Evolutionary conservation across 2,888 invertebrate genomes (phyloP), one percentile per base, ranked within the genome.

Genomic region (Calameuta pallipes): DNA sequence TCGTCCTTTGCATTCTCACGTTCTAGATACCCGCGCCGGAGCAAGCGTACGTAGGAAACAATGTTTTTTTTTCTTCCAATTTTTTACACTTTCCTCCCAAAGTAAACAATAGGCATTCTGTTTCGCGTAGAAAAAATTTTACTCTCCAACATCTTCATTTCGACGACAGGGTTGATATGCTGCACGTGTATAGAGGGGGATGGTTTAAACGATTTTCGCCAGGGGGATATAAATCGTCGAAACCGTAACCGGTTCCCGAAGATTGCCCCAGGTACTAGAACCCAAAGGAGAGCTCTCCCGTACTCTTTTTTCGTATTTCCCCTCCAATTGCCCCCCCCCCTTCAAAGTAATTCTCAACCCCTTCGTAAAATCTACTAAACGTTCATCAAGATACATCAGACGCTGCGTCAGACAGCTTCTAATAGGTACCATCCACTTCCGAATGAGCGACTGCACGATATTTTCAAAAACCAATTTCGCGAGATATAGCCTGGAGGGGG

Each of bases 151-250:
- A 23, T 41, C 41, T 41, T 41, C 15, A 6, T 23, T 9, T 41
- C 1, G 15, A 4, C 23, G 0, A 4, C 23, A 23, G 41, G 41
- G 23, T 41, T 23, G 15, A 23, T 41, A 15, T 36, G 36, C 23
- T 41, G 41, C 41, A 23, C 41, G 15, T 6, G 23, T 9, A 41
- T 6, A 41, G 23, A 41, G 15, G 6, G 78, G 41, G 56, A 56
- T 36, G 75, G 69, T 41, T 74, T 76, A 77, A 79, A 79, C 78
- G 81, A 81, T 83, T 83, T 82, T 84, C 84, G 85, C 83, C 85
- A 82, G 83, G 82, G 81, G 83, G 86, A 86, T 85, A 87, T 88
- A 88, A 88, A 88, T 88, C 87, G 85, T 85, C 84, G 84, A 86
- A 88, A 87, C 85, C 86, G 85, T 85, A 88, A 89, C 87, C 88